Percentiles rank a stretch among this genome's conserved stretches.
Evolutionary conservation across 2,113 vertebrate species (phyloP).

Genomic region (Lampris incognitus): DNA sequence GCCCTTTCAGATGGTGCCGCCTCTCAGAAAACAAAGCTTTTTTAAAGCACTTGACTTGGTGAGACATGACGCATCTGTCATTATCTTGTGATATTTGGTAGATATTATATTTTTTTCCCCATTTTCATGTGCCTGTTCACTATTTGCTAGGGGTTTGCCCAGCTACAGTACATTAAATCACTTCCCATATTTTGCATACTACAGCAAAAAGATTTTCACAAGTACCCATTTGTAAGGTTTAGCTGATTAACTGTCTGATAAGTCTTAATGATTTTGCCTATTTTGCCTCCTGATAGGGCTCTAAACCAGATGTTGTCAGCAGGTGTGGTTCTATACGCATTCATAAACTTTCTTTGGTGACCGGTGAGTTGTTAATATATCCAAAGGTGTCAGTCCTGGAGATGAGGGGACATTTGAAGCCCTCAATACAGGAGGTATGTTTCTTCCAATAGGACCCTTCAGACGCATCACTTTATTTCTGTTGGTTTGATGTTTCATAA

Average conservation of each 20-base stretch:
- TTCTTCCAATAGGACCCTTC: slow-evolving; percentile 44
- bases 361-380: slow-evolving; percentile 45
- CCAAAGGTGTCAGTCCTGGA: slow-evolving; percentile 1
- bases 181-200: slow-evolving; percentile 1
- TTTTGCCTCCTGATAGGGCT: background rate
- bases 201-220: slow-evolving; percentile 16
- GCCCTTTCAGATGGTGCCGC: slow-evolving; percentile 59
- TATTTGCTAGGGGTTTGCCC: background rate
- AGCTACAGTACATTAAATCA: background rate
- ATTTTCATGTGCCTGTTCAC: too few relatives aligned
- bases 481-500: slow-evolving; percentile 46
- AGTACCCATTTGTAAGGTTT: background rate
- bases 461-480: slow-evolving; percentile 50
- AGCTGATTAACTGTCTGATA: slow-evolving; percentile 10
- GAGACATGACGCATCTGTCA: slow-evolving; percentile 22
- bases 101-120: background rate
- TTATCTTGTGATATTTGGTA: slow-evolving; percentile 28
- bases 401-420: slow-evolving; percentile 40
- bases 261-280: background rate
- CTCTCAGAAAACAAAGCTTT: slow-evolving; percentile 28
- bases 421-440: background rate
- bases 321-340: slow-evolving; percentile 56
- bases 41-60: slow-evolving; percentile 44
- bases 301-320: slow-evolving; percentile 47
- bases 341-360: slow-evolving; percentile 38